Percentiles rank a stretch among this genome's conserved stretches.
phyloP scores from a whole-genome alignment of 2,888 invertebrate genomes.

The Troides helena region DNA sequence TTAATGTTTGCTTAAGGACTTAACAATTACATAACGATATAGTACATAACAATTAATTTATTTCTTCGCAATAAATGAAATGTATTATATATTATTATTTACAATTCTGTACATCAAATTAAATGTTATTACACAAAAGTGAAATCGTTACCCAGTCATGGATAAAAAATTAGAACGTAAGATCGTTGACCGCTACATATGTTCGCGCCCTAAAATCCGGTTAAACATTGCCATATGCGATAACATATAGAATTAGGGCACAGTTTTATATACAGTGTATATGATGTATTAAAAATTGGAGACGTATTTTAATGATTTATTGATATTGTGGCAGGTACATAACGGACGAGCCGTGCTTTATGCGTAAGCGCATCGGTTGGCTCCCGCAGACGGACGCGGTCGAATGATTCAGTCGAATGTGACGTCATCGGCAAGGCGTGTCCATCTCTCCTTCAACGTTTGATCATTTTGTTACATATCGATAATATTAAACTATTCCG shows the following conservation, averaged over 20 bases:
- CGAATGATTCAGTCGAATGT: constrained; percentile 62
- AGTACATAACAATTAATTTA: no score
- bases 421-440: constrained; percentile 67
- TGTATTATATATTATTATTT: not conserved
- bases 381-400: constrained; percentile 39
- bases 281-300: constrained; percentile 30
- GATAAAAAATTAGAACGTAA: constrained; percentile 8
- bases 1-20: no score
- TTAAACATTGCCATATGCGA: constrained; percentile 12
- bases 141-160: not conserved
- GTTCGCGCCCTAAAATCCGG: constrained; percentile 7
- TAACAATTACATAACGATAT: no score
- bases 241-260: constrained; percentile 34
- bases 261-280: constrained; percentile 27
- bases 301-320: constrained; percentile 32
- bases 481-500: constrained; percentile 9
- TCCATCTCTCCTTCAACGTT: constrained; percentile 50
- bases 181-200: not conserved
- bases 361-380: constrained; percentile 58
- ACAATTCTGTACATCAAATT: no score
- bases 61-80: not conserved
- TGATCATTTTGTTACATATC: constrained; percentile 34
- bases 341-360: constrained; percentile 49
- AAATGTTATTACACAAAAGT: no score
- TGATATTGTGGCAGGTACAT: constrained; percentile 30